Conservation (phyloP, 2,797 vertebrate species). For the Cygnus olor region DNA sequence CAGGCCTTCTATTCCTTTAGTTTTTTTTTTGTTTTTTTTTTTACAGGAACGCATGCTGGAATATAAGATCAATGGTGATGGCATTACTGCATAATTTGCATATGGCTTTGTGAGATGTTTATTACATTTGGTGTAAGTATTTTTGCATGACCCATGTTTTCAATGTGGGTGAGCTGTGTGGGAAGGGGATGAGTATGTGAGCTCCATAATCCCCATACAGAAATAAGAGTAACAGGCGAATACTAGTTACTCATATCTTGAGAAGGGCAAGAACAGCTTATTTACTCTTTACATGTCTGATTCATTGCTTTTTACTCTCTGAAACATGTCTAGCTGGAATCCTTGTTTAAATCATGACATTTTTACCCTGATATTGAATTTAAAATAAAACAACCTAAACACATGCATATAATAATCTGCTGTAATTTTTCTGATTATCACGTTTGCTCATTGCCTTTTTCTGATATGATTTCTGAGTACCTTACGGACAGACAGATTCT, state of each 20-base stretch:
- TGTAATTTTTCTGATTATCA: not conserved
- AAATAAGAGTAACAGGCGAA: slow-evolving; percentile 12
- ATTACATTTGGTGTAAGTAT: not conserved
- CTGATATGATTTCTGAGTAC: not conserved
- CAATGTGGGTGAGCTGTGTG: slow-evolving; percentile 20
- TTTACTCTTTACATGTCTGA: not conserved
- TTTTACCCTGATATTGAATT: not conserved
- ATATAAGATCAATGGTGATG: not conserved
- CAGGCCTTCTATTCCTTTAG: not conserved
- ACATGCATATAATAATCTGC: not conserved
- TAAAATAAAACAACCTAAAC: not conserved
- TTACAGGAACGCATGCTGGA: not conserved
- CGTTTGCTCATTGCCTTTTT: not conserved
- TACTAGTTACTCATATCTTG: slow-evolving; percentile 16
- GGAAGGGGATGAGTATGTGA: not conserved
- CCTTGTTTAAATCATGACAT: not conserved
- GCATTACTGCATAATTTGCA: slow-evolving; percentile 12
- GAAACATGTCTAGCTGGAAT: not conserved
- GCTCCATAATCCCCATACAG: not conserved
- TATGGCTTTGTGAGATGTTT: not conserved
- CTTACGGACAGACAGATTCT: not conserved
- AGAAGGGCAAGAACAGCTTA: not conserved
- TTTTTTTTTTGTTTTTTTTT: not conserved
- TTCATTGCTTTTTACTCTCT: not conserved
- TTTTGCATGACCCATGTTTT: slow-evolving; percentile 21